Evolutionary conservation across 2,888 invertebrate genomes (phyloP).

Genomic region (Calliopum simillimum): DNA sequence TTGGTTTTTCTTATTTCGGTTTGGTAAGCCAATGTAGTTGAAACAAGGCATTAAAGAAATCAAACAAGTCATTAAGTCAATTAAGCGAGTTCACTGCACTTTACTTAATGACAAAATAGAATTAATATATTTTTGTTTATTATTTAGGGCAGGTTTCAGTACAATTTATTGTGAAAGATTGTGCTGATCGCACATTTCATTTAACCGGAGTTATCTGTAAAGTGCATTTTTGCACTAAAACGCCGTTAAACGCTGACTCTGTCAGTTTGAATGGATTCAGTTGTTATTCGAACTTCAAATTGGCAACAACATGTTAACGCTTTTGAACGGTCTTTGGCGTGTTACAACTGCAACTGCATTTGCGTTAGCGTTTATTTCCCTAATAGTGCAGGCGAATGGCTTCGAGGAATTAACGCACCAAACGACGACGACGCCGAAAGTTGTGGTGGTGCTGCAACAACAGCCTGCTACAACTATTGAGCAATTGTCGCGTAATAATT

Average conservation of each 20-base stretch:
- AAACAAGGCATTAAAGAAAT: too few relatives aligned
- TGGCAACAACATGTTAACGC: conserved; percentile 38
- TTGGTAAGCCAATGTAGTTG: too few relatives aligned
- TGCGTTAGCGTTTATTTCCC: neutral
- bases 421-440: neutral
- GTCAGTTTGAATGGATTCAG: conserved; percentile 28
- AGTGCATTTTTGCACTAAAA: neutral
- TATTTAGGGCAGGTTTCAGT: too few relatives aligned
- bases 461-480: neutral
- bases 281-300: conserved; percentile 42
- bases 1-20: too few relatives aligned
- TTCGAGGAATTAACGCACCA: neutral
- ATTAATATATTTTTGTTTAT: too few relatives aligned
- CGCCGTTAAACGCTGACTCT: neutral
- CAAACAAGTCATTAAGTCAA: too few relatives aligned
- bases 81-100: too few relatives aligned
- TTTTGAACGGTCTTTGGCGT: conserved; percentile 14
- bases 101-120: too few relatives aligned
- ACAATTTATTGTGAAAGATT: too few relatives aligned
- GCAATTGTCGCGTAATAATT: conserved; percentile 48
- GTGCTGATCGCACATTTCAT: too few relatives aligned
- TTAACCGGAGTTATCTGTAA: too few relatives aligned
- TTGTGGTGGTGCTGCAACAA: neutral
- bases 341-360: neutral
- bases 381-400: neutral